Evolutionary conservation across 2,797 vertebrate species (phyloP), one percentile per base, ranked within the genome.

Genomic region (Chrysolophus pictus): DNA sequence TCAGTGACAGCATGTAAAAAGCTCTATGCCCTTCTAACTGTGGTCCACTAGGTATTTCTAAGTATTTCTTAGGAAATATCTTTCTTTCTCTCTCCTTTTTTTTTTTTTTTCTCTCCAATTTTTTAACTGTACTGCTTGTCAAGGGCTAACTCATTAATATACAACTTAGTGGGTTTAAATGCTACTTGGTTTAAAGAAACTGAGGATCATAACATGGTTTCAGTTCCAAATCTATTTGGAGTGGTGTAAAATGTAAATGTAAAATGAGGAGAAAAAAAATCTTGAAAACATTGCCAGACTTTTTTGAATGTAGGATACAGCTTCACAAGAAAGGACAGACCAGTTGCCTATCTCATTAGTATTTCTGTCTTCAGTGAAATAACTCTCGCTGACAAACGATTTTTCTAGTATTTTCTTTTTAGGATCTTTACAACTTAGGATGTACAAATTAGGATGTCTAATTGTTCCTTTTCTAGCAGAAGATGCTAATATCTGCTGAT

Each of bases 401-500:
- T 65, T 9, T 35, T 91, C 68, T 6, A 87, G 26, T 19, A 10
- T 31, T 41, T 70, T 26, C 29, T 8, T 72, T 81, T 74, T 67
- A 67, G 33, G 14, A 19, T 47, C 75, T 68, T 85, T 87, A 23
- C 47, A 33, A 80, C 53, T 53, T 79, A 69, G 46, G 58, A 39
- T 71, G 31, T 46, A 23, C 47, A 33, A 80, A 47, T 53, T 79
- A 69, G 46, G 58, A 39, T 71, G 31, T 46, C 47, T 63, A 55
- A 74, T 37, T 88, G 16, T 35, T 85, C 55, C 18, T 85, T 69
- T 89, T 28, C 56, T 39, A 67, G 33, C 10, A 74, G 21, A 63
- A 65, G 55, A 64, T 42, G 68, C 77, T 80, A 94, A 77, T 53
- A 84, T 77, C 44, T 87, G 76, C 63, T 93, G 81, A 62, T 56